These are phyloP conservation scores for Adelosebastes latens DNA, from an alignment of 2,797 vertebrate species.

Conservation along the genomic window DNA sequence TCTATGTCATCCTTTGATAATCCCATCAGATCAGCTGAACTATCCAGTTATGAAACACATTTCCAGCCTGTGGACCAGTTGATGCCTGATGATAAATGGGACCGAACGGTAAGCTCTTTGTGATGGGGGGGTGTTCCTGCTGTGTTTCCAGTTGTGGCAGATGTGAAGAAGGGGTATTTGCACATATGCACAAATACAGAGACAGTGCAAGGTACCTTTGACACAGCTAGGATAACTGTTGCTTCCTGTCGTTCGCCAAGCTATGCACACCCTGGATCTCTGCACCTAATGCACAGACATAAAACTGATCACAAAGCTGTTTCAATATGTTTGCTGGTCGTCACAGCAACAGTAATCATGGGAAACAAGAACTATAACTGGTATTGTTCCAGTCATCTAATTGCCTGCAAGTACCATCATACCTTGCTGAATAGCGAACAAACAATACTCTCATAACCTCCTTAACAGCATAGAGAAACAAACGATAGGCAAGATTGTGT, in stretches of 20 bases:
- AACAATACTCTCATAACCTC: background rate
- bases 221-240: background rate
- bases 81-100: conserved; percentile 20
- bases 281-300: background rate
- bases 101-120: background rate
- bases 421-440: background rate
- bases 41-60: conserved; percentile 27
- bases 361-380: background rate
- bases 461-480: background rate
- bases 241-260: background rate
- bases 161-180: background rate
- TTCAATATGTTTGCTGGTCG: background rate
- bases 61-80: background rate
- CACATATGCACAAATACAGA: background rate
- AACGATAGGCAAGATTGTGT: background rate
- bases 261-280: background rate
- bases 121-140: background rate
- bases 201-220: background rate
- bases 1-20: conserved; percentile 16
- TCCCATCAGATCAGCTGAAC: conserved; percentile 19
- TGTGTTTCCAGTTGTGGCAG: background rate
- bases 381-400: background rate
- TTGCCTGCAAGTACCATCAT: background rate
- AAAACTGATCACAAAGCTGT: background rate
- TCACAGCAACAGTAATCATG: background rate